Conservation (phyloP, 2,113 vertebrate genomes). For the Dipodomys stephensi region DNA sequence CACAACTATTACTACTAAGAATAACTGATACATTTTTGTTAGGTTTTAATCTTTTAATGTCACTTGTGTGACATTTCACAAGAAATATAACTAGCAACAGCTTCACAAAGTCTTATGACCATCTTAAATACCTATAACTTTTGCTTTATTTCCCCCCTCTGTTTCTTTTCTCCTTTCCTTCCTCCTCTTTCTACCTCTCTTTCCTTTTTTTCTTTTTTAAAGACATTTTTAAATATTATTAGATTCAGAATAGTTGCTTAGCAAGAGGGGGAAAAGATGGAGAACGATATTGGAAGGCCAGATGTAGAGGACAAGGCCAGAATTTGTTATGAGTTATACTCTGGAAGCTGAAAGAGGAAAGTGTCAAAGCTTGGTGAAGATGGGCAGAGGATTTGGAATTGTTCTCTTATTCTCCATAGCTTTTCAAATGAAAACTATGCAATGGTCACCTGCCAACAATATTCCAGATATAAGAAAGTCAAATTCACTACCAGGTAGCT, state of each 20-base stretch:
- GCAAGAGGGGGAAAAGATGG: not conserved
- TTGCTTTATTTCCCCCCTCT: no score
- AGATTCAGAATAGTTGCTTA: not conserved
- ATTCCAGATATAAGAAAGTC: slow-evolving; percentile 24
- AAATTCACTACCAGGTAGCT: not conserved
- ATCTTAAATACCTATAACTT: not conserved
- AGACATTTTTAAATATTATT: not conserved
- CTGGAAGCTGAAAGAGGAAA: not conserved
- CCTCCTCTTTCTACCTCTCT: not conserved
- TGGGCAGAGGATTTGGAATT: not conserved
- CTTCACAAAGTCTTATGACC: not conserved
- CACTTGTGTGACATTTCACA: slow-evolving; percentile 6
- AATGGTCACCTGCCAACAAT: not conserved
- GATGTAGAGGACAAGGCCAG: not conserved
- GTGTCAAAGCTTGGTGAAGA: not conserved
- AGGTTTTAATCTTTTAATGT: not conserved
- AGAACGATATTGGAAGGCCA: not conserved
- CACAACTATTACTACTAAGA: not conserved
- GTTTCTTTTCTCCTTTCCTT: fast-evolving
- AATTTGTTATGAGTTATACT: not conserved
- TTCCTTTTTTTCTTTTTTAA: not conserved
- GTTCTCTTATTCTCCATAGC: not conserved
- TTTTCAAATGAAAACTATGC: not conserved
- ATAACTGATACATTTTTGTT: slow-evolving; percentile 44
- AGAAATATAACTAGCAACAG: not conserved